Evolutionary conservation across 37 sponge, comb jelly and placozoan genomes (phyloP), one percentile per base, ranked within the genome.

Genomic region (Agelas oroides): DNA sequence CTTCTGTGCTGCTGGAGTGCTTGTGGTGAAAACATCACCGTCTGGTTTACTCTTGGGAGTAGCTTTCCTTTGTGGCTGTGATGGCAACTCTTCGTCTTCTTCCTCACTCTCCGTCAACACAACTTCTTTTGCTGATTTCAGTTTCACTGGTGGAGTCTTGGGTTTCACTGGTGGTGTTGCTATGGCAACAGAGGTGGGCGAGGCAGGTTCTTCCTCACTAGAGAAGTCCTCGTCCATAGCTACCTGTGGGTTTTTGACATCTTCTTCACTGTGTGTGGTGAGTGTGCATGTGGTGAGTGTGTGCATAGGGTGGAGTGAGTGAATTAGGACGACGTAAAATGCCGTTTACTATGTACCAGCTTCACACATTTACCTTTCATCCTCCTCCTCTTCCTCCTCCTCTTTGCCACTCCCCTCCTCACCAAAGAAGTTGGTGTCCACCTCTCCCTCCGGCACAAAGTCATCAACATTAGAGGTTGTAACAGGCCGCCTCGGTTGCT

Each of bases 371-470:
- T 30, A 40, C 18, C 34, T 53, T 59, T 78, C 85, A 61, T 82
- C 79, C 37, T 91, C 79, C 1, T 41, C 72, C 0, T 82, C 89
- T 15, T 66, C 88, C 25, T 74, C 60, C 27, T 73, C 59, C n/a
- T 53, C 59, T 24, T 75, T 70, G 0, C 62, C 82, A 15, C 81
- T 81, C n/a, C 62, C 66, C 20, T 78, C 85, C 53, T 59, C 83
- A n/a, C 64, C 84, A 32, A 84, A 35, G 72, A 84, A 79, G 19
- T 64, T 37, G 5, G 38, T 32, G 33, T 73, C 90, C 57, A 72
- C 65, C 21, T 77, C 73, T 23, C 90, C 90, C 27, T 89, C 90
- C 20, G 90, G 90, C 37, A 84, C 85, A 89, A 89, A 87, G 70
- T 84, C 92, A 19, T 75, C 92, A 21, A 92, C 36, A 18, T 76